Base-by-base conservation (phyloP, 1,140 invertebrate genomes). In the Melitaea cinxia region DNA sequence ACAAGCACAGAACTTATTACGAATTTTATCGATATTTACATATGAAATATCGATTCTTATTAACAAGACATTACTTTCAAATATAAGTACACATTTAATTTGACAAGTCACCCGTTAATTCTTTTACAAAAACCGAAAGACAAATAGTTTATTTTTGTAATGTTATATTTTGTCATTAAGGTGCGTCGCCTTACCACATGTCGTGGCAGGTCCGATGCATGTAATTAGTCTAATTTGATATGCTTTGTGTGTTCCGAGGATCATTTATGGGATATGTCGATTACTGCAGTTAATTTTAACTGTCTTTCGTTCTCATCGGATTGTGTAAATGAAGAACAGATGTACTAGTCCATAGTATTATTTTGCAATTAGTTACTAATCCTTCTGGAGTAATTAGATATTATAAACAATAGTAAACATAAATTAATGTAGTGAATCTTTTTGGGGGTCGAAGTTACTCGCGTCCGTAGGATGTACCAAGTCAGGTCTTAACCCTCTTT, bases 181-280 rank as follows among this genome's bases (percentile, higher is more conserved):
- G 60, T 60, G 45, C 64, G 59, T 72, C 52, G 62, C 62, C n/a
- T 55, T 66, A 62, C 79, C 83, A 88, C 78, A 86, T 86, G 85
- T 83, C 83, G 69, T 71, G 72, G 61, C 70, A 66, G 65, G 68
- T 75, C 55, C 64, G 64, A 45, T 49, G 50, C 15, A 35, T 10
- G 77, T 80, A 86, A 88, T 88, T 85, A 88, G 73, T 72, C 61
- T 56, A 21, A 86, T 88, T 88, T 64, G 85, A 73, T 56, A 82
- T 78, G 77, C 76, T 73, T 74, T 69, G 54, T 62, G 76, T 64
- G 76, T 86, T 85, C 79, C 79, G 77, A 78, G 69, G 49, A 58
- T 62, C 69, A 54, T 28, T 65, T 62, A 49, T 58, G 54, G 37
- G 39, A 58, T 58, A 33, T 53, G 30, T 61, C 49, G 14, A 61